phyloP scores from a whole-genome alignment of 2,888 invertebrate species.

The Trachelus troglodyta region DNA sequence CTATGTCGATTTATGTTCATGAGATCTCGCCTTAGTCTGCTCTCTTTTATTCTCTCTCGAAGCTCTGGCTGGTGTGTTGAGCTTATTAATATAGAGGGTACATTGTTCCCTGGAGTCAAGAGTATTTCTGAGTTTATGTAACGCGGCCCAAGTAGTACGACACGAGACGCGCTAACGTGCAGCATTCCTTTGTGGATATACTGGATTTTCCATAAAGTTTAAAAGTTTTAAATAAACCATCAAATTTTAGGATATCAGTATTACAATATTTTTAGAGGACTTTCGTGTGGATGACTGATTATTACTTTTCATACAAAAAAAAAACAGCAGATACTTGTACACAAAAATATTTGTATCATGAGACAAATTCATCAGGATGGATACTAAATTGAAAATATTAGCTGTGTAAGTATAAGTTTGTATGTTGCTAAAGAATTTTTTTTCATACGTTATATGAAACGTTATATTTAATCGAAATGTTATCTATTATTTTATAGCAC shows the following conservation, averaged over 20 bases:
- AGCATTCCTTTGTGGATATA: constrained; percentile 2
- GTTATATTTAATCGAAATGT: no score
- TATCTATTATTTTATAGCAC: not conserved
- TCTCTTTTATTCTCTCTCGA: constrained; percentile 5
- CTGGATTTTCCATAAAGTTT: not conserved
- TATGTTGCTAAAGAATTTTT: no score
- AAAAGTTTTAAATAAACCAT: not conserved
- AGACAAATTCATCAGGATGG: not conserved
- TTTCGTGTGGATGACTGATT: not conserved
- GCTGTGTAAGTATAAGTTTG: not conserved
- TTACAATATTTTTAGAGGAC: not conserved
- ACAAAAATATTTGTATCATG: not conserved
- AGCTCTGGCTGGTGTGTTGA: constrained; percentile 7
- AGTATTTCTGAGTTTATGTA: constrained; percentile 27
- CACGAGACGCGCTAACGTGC: constrained; percentile 7
- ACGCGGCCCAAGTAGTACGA: constrained; percentile 1
- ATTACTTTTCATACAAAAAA: not conserved
- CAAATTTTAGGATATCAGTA: not conserved
- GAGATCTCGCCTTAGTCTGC: not conserved
- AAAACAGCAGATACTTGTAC: not conserved
- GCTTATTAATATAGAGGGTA: constrained; percentile 23
- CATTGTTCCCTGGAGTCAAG: constrained; percentile 22
- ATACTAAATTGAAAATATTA: not conserved
- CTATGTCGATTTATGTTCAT: not conserved
- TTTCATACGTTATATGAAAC: no score